Evolutionary conservation across 1,140 invertebrate species (phyloP).

Genomic region (Alviniconcha marisindica): DNA sequence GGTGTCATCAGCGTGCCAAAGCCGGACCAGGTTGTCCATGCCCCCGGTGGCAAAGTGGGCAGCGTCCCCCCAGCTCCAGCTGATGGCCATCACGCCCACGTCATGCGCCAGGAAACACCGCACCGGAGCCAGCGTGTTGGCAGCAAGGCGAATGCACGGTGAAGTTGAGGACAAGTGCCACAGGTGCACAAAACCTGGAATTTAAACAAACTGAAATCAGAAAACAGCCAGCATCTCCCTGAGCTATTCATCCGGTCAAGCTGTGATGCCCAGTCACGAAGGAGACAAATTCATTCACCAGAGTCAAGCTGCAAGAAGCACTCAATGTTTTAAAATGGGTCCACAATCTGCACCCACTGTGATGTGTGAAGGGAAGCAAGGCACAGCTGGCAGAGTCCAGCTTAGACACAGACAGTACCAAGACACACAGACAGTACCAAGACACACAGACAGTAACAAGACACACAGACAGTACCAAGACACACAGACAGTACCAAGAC

Average conservation of each 20-base stretch:
- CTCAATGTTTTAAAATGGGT: neutral
- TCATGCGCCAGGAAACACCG: slow-evolving; percentile 7
- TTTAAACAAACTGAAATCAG: neutral
- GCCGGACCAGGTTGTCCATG: neutral
- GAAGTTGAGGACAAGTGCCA: slow-evolving; percentile 28
- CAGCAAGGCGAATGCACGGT: neutral
- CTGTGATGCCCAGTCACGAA: too few species aligned
- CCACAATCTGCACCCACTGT: neutral
- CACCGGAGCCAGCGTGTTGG: neutral
- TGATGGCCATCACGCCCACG: neutral
- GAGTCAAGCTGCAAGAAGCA: neutral
- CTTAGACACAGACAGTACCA: too few species aligned
- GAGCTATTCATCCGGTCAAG: too few species aligned
- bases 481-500: too few species aligned
- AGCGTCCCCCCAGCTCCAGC: slow-evolving; percentile 6
- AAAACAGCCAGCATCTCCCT: neutral
- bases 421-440: too few species aligned
- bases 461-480: too few species aligned
- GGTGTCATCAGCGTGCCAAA: slow-evolving; percentile 9
- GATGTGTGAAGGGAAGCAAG: neutral
- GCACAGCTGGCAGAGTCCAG: too few species aligned
- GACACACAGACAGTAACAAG: too few species aligned
- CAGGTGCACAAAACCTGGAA: slow-evolving; percentile 15
- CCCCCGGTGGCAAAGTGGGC: slow-evolving; percentile 21
- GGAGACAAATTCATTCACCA: neutral